These are phyloP conservation scores for Mesoligia furuncula DNA, from an alignment of 2,888 invertebrate genomes.

Conservation along the genomic window DNA sequence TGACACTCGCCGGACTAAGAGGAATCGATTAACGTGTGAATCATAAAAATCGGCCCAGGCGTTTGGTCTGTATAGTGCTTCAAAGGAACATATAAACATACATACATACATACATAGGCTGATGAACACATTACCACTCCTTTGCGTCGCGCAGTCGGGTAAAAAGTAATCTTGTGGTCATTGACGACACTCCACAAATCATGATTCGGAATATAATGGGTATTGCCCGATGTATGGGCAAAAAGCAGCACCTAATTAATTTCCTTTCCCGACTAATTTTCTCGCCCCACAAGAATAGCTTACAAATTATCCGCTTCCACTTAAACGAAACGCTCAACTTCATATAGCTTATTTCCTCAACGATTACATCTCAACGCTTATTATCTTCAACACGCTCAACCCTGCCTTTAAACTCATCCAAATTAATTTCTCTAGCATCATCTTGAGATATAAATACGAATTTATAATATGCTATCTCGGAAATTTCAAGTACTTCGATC, in stretches of 20 bases:
- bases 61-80: no score
- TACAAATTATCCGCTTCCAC: slow-evolving; percentile 47
- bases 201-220: neutral
- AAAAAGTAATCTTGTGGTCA: neutral
- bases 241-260: slow-evolving; percentile 2
- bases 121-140: no score
- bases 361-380: slow-evolving; percentile 45
- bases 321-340: slow-evolving; percentile 40
- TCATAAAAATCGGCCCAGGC: no score
- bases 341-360: slow-evolving; percentile 50
- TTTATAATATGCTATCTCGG: slow-evolving; percentile 76
- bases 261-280: neutral
- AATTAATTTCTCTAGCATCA: slow-evolving; percentile 61
- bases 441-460: slow-evolving; percentile 74
- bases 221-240: neutral
- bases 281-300: slow-evolving; percentile 25
- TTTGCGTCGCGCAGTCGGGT: no score
- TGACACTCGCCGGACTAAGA: no score
- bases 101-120: no score
- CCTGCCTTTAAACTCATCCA: slow-evolving; percentile 53
- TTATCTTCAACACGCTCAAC: slow-evolving; percentile 50
- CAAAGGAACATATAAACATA: no score
- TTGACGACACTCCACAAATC: neutral
- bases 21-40: no score
- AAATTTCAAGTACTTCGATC: slow-evolving; percentile 75